Evolutionary conservation across 2,113 vertebrate species (phyloP).

Genomic region (Charadrius vociferus): DNA sequence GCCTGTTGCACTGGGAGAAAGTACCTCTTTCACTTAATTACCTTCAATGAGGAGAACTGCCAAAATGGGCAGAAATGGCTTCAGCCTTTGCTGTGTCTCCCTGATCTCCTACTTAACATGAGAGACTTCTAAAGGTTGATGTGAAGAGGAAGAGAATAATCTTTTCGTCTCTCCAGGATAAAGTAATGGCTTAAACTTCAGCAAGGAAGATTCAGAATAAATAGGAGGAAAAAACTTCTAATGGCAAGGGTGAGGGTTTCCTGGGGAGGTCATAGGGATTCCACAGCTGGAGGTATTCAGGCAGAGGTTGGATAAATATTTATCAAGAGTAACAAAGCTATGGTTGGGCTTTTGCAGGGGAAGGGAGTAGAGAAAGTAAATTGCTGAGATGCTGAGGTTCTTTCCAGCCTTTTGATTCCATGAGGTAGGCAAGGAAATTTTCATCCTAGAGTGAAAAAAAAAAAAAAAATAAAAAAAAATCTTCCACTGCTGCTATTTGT

Average conservation of each 20-base stretch:
- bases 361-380: background rate
- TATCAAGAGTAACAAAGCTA: background rate
- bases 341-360: background rate
- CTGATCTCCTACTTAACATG: background rate
- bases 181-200: background rate
- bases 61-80: background rate
- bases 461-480: background rate
- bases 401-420: background rate
- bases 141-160: background rate
- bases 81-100: background rate
- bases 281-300: conserved; percentile 12
- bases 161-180: background rate
- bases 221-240: background rate
- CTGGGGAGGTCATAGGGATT: background rate
- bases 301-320: conserved; percentile 32
- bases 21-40: background rate
- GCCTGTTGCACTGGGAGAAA: background rate
- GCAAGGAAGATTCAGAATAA: background rate
- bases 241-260: background rate
- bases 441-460: background rate
- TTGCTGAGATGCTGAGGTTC: background rate
- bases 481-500: background rate
- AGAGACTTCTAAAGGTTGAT: background rate
- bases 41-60: background rate
- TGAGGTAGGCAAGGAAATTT: background rate